Base-by-base conservation (phyloP, 2,113 vertebrate genomes). In the Sprattus sprattus region DNA sequence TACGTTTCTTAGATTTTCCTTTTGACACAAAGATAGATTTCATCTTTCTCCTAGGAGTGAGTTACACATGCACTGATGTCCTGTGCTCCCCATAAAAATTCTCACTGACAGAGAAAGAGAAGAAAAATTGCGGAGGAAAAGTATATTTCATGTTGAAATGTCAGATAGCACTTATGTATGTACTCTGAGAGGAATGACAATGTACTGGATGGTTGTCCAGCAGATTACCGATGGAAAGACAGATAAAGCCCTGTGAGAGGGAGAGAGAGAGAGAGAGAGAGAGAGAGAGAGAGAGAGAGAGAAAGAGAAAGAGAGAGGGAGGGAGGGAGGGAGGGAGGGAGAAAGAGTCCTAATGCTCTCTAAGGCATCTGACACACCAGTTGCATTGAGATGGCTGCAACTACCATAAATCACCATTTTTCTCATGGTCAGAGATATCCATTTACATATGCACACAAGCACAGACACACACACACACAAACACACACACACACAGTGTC, bases 331-430 rank as follows among this genome's bases (percentile, higher is more conserved):
- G 67, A 13, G 28, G 11, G 67, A 32, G 64, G 11, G 67, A 39
- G 67, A 39, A 11, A 39, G 2, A 39, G 71, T 2, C 11, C 71
- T 39, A 78, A 78, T 32, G 10, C 71, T 78, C 71, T 78, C 71
- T 32, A 28, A 39, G 28, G 71, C 71, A 78, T 78, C 71, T 78
- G 28, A 78, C 32, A 78, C 32, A 78, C 90, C 45, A 78, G 85
- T 86, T 82, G 64, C 83, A 78, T 84, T 39, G 85, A 84, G 85
- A 84, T 82, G 25, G 85, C 85, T 86, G 85, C 87, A 87, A 87
- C 86, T 92, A 91, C 91, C 90, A 80, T 89, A 89, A 89, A 88
- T 92, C 86, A 90, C 85, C 85, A 88, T 88, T 81, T 90, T 92
- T 88, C 87, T 84, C 90, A 82, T 84, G 86, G 54, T 45, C 81